phyloP scores from a whole-genome alignment of 2,797 vertebrate species.

The Crenichthys baileyi region DNA sequence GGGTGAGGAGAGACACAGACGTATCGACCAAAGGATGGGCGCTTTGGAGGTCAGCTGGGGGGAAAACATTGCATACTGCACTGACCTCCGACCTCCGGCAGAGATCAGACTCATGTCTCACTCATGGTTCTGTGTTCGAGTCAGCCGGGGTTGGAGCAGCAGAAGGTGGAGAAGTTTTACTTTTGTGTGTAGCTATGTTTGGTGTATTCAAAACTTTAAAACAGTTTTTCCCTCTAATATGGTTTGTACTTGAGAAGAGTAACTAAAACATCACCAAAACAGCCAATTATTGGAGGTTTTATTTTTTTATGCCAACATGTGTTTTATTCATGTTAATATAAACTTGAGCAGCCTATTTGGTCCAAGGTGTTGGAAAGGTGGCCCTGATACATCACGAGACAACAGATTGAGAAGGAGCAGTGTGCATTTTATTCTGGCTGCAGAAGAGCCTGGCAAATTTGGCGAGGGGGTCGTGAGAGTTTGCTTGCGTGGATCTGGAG shows the following conservation, averaged over 20 bases:
- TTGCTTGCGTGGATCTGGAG: not conserved
- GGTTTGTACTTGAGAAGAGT: not conserved
- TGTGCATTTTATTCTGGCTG: not conserved
- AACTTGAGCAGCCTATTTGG: not conserved
- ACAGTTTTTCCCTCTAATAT: not conserved
- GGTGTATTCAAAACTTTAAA: conserved; percentile 3
- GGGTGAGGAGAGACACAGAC: conserved; percentile 74
- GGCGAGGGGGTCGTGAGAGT: not conserved
- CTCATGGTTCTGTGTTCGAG: conserved; percentile 60
- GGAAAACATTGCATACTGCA: conserved; percentile 68
- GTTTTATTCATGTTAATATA: not conserved
- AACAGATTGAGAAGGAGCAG: not conserved
- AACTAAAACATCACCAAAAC: not conserved
- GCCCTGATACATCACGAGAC: not conserved
- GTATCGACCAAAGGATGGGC: conserved; percentile 65
- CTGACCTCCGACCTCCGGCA: conserved; percentile 63
- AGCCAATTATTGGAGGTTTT: not conserved
- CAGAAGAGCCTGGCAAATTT: not conserved
- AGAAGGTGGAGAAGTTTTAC: conserved; percentile 23
- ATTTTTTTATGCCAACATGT: not conserved
- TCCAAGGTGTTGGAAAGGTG: not conserved
- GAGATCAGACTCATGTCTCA: conserved; percentile 69
- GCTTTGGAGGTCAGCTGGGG: conserved; percentile 67
- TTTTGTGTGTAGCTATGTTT: conserved; percentile 14
- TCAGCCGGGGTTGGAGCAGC: conserved; percentile 47